Conservation (phyloP, 2,888 invertebrate species). For the Esperia sulphurella region DNA sequence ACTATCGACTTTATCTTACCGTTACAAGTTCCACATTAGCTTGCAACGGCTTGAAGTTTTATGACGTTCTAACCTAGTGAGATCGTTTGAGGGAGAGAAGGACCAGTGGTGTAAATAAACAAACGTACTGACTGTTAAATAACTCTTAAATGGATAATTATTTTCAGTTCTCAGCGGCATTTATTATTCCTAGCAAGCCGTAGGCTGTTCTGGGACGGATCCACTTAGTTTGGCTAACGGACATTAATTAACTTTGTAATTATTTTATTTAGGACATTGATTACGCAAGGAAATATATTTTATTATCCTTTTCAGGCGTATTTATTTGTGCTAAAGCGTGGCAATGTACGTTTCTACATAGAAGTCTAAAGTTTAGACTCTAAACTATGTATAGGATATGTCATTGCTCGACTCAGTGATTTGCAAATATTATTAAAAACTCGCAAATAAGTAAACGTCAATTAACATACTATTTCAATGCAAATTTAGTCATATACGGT, state of each 20-base stretch:
- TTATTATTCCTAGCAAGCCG: constrained; percentile 27
- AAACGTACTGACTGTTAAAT: constrained; percentile 48
- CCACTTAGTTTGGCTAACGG: constrained; percentile 35
- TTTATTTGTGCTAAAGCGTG: no score
- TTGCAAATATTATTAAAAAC: no score
- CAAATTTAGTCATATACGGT: no score
- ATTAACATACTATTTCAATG: no score
- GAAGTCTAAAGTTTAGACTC: no score
- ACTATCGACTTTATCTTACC: constrained; percentile 26
- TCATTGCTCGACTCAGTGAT: no score
- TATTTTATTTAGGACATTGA: constrained; percentile 17
- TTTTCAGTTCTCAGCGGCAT: constrained; percentile 38
- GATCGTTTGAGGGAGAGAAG: constrained; percentile 35
- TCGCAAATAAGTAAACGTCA: no score
- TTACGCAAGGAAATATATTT: background rate
- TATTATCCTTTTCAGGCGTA: background rate
- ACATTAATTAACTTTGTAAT: constrained; percentile 33
- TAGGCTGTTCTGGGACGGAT: constrained; percentile 29
- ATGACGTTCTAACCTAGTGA: constrained; percentile 24
- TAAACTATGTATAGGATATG: no score
- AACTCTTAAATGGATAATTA: constrained; percentile 50
- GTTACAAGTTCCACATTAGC: constrained; percentile 28
- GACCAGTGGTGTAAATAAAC: constrained; percentile 48
- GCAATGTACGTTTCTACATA: no score
- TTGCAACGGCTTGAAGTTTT: constrained; percentile 20